phyloP scores from a whole-genome alignment of 2,113 vertebrate species.

The Bolborhynchus lineola region DNA sequence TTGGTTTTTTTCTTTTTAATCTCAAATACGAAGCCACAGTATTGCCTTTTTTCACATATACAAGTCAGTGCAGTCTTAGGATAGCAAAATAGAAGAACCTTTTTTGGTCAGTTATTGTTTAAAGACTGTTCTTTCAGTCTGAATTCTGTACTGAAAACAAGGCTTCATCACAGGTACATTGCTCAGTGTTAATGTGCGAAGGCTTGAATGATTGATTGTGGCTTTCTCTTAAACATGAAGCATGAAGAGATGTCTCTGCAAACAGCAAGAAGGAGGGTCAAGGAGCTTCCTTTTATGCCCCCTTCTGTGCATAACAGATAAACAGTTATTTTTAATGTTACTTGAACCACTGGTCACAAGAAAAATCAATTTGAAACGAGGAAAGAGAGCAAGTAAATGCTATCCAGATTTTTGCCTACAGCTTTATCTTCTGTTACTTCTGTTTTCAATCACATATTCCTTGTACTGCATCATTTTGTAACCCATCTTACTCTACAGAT shows the following conservation, averaged over 20 bases:
- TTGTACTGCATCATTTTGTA: neutral
- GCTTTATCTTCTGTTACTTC: slow-evolving; percentile 1
- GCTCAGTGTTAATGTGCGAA: neutral
- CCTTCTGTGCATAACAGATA: neutral
- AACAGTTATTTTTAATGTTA: slow-evolving; percentile 8
- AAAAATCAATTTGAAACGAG: slow-evolving; percentile 14
- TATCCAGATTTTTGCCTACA: neutral
- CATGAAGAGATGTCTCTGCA: neutral
- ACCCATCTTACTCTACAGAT: neutral
- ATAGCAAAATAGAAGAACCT: neutral
- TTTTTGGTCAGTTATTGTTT: neutral
- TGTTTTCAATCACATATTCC: neutral
- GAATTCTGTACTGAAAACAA: neutral
- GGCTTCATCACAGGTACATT: neutral
- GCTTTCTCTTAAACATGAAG: neutral
- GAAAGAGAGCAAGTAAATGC: neutral
- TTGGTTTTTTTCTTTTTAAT: neutral
- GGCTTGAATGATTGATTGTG: neutral
- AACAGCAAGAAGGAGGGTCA: neutral
- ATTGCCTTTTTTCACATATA: neutral
- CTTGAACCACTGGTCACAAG: neutral
- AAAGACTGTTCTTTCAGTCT: neutral
- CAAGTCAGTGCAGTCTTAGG: neutral
- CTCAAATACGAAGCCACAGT: neutral
- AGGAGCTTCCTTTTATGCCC: neutral